Conservation (phyloP, 1,140 invertebrate genomes). For the Goniozus legneri region DNA sequence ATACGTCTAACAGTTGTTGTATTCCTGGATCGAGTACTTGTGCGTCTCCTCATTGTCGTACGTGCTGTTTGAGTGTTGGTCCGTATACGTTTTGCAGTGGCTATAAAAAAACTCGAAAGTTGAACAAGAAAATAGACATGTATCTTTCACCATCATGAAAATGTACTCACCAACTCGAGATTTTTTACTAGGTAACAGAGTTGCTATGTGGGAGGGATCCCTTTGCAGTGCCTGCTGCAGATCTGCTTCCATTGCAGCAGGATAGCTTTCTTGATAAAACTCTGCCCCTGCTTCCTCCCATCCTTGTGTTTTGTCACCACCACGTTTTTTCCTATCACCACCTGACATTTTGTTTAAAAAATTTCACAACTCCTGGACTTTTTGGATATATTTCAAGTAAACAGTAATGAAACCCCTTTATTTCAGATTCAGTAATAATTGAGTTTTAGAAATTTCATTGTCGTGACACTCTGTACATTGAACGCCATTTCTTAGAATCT, state of each 20-base stretch:
- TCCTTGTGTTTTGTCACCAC: constrained; percentile 56
- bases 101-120: constrained; percentile 23
- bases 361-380: no score
- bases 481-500: no score
- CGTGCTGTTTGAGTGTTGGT: constrained; percentile 45
- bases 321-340: constrained; percentile 58
- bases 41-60: constrained; percentile 60
- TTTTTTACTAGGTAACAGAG: constrained; percentile 74
- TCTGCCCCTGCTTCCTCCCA: constrained; percentile 83
- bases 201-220: constrained; percentile 71
- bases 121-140: neutral
- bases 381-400: no score
- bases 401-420: no score
- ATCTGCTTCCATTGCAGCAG: constrained; percentile 66
- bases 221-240: constrained; percentile 63
- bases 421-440: no score
- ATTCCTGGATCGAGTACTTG: constrained; percentile 62
- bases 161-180: constrained; percentile 61
- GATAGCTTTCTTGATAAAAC: constrained; percentile 83
- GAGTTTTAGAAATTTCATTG: no score
- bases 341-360: constrained; percentile 59
- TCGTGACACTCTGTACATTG: no score
- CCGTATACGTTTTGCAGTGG: constrained; percentile 55
- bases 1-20: constrained; percentile 62
- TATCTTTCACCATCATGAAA: neutral